Conservation (phyloP, 2,797 vertebrate species). For the Lepus oiostolus region DNA sequence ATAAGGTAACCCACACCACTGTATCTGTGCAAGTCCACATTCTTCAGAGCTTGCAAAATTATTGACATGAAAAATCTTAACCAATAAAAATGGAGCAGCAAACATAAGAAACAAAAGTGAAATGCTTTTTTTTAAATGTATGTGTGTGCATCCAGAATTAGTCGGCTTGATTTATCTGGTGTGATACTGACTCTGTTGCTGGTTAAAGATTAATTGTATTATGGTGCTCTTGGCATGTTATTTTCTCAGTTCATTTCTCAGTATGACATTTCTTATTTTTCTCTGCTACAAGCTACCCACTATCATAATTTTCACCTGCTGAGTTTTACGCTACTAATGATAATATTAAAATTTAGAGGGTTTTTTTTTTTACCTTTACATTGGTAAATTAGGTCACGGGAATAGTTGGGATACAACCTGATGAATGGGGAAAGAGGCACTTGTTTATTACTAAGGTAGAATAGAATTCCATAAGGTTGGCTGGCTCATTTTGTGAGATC, state of each 20-base stretch:
- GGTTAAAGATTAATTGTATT: constrained; percentile 87
- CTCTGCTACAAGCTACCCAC: constrained; percentile 83
- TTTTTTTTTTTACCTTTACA: constrained; percentile 71
- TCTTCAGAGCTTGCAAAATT: constrained; percentile 66
- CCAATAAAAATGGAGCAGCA: constrained; percentile 73
- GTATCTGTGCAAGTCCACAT: neutral
- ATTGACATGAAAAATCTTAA: constrained; percentile 75
- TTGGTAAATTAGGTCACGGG: constrained; percentile 70
- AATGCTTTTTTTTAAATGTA: constrained; percentile 78
- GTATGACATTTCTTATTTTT: constrained; percentile 87
- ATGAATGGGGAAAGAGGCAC: constrained; percentile 59
- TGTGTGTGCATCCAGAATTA: constrained; percentile 80
- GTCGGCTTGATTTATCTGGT: constrained; percentile 85
- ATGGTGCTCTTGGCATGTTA: constrained; percentile 83
- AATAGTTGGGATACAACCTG: constrained; percentile 48
- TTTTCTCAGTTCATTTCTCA: constrained; percentile 88
- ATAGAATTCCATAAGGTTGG: constrained; percentile 46
- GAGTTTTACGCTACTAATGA: constrained; percentile 84
- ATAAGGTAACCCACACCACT: neutral
- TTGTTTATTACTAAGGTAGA: constrained; percentile 68
- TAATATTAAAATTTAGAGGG: constrained; percentile 82
- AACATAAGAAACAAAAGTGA: constrained; percentile 74
- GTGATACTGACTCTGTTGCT: constrained; percentile 81
- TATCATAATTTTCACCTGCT: constrained; percentile 88
- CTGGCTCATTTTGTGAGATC: neutral